A percentile compares a stretch with the other conserved stretches of the same genome.
Conservation (phyloP, 1,140 invertebrate genomes). For the Chrysoperla carnea region DNA sequence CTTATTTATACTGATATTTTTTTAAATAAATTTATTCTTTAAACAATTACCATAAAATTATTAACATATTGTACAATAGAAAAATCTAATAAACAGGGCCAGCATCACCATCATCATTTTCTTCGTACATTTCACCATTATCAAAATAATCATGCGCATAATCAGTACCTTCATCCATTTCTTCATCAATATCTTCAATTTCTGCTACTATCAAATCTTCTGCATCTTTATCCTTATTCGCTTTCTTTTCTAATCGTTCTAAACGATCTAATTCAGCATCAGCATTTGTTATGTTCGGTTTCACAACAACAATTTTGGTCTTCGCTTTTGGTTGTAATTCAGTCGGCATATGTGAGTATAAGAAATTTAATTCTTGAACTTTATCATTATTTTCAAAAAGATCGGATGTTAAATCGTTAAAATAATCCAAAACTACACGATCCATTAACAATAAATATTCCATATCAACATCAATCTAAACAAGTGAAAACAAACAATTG, state of each 20-base stretch:
- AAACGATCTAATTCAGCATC: conserved; percentile 26
- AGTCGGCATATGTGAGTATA: conserved; percentile 31
- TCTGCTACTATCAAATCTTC: conserved; percentile 28
- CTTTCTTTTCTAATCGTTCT: conserved; percentile 37
- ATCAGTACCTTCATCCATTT: conserved; percentile 58
- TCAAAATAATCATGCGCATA: conserved; percentile 74
- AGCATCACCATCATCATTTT: conserved; percentile 78
- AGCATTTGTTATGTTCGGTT: conserved; percentile 14
- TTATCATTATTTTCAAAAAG: conserved; percentile 2
- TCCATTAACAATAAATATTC: conserved; percentile 10
- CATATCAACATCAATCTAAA: neutral
- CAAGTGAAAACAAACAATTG: no score
- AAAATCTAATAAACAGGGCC: conserved; percentile 38
- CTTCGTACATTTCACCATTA: conserved; percentile 70
- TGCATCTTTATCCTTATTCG: conserved; percentile 29
- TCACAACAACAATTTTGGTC: conserved; percentile 2
- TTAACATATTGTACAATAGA: no score
- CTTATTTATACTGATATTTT: no score
- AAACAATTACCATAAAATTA: no score
- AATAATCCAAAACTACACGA: conserved; percentile 17
- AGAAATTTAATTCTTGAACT: conserved; percentile 27
- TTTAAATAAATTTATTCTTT: no score
- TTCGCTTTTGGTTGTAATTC: conserved; percentile 30
- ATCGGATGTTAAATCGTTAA: conserved; percentile 15
- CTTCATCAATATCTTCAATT: conserved; percentile 36